Base-by-base conservation (phyloP, 2,888 invertebrate genomes). In the Ichneumoninae sp. region DNA sequence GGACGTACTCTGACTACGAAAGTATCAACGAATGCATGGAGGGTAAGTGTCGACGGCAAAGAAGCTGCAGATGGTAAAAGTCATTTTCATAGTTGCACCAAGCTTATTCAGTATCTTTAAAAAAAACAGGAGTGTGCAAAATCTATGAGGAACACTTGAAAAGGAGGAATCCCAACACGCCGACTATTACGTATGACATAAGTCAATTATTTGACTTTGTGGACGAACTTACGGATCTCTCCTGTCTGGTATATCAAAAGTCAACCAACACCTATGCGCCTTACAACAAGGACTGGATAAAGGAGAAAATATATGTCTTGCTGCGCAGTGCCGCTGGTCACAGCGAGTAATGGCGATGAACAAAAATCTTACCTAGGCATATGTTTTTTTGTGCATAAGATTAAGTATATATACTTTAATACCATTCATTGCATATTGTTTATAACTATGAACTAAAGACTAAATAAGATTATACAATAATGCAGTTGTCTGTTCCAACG, bases 221-320 rank as follows among this genome's bases (percentile, higher is more conserved):
- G 87, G 99, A 99, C 94, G 98, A 96, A 94, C 95, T 99, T 70
- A 96, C 98, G 30, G 99, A 99, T 93, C 95, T 99, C 71, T 98
- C 98, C 89, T 99, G 99, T 92, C 95, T 99, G 84, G 99, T 99
- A 85, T 99, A 98, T 94, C 98, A 99, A 94, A 98, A 98, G 93
- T 97, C 97, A 7, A 98, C 98, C 60, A 98, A 98, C 92, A 98
- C 98, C 0, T 99, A 99, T 92, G 98, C 98, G 1, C 99, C 99
- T 0, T 99, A 99, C 94, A 99, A 99, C 94, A 99, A 99, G 94
- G 99, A 98, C 91, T 99, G 99, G 99, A 98, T 99, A 82, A 99
- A 99, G 94, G 99, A 99, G 93, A 99, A 99, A 94, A 99, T 99
- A 87, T 99, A 99, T 92, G 97, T 99, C 4, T 94, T 99, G 90